Percentiles rank a stretch among this genome's conserved stretches.
Conservation (phyloP, 2,113 vertebrate genomes). For the Cyprinodon brontotheroides region DNA sequence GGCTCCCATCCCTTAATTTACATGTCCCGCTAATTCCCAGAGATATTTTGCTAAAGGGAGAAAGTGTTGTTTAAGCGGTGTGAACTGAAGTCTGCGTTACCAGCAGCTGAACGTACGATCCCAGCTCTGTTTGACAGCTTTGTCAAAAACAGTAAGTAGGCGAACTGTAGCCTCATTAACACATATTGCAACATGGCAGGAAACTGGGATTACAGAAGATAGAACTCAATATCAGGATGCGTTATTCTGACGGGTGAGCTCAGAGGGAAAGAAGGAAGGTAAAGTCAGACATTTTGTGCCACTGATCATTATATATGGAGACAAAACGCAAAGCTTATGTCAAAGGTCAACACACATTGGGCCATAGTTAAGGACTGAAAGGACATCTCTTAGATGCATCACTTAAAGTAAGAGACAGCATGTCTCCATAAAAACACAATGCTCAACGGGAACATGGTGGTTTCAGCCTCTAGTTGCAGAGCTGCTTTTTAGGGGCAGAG, state of each 20-base stretch:
- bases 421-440: too few relatives aligned
- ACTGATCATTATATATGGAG: too few relatives aligned
- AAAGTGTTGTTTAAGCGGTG: conserved; percentile 24
- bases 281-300: too few relatives aligned
- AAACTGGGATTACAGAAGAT: conserved; percentile 23
- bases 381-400: too few relatives aligned
- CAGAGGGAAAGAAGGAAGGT: background rate
- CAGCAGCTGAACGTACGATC: conserved; percentile 38
- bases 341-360: too few relatives aligned
- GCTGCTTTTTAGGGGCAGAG: too few relatives aligned
- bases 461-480: too few relatives aligned
- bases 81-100: conserved; percentile 31
- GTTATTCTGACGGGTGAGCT: background rate
- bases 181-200: conserved; percentile 20
- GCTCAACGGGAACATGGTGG: too few relatives aligned
- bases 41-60: conserved; percentile 36
- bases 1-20: conserved; percentile 18
- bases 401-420: too few relatives aligned
- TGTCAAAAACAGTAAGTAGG: conserved; percentile 37
- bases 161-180: conserved; percentile 31
- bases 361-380: too few relatives aligned
- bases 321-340: too few relatives aligned
- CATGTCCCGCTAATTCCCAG: conserved; percentile 41
- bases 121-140: conserved; percentile 52
- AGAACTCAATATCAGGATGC: conserved; percentile 6